Percentiles rank a stretch among this genome's conserved stretches.
Evolutionary conservation across 2,113 vertebrate species (phyloP).

Genomic region (Taxidea taxus): DNA sequence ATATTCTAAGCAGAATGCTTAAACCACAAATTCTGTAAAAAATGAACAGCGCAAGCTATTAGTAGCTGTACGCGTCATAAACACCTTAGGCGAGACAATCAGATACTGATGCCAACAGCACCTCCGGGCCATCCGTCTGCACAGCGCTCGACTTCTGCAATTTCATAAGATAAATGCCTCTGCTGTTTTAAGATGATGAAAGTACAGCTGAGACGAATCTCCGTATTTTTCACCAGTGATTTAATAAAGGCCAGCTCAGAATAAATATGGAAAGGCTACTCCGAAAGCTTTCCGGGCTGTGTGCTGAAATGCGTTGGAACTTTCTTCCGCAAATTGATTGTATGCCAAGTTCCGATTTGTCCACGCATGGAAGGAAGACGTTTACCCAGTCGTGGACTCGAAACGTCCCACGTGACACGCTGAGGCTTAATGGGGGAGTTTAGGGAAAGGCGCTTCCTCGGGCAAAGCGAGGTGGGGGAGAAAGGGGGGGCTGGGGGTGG

Average conservation of each 20-base stretch:
- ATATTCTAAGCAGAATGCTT: conserved; percentile 82
- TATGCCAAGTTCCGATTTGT: conserved; percentile 74
- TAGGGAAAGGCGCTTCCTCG: conserved; percentile 36
- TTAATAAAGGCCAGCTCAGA: conserved; percentile 86
- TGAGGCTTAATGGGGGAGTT: conserved; percentile 41
- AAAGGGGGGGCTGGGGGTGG: neutral
- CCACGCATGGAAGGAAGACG: conserved; percentile 72
- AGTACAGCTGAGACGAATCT: conserved; percentile 84
- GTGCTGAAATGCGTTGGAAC: conserved; percentile 76
- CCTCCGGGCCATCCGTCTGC: conserved; percentile 82
- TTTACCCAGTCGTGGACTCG: conserved; percentile 74
- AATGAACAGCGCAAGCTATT: conserved; percentile 84
- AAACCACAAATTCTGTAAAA: conserved; percentile 85
- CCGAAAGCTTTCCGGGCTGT: conserved; percentile 70
- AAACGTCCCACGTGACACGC: conserved; percentile 60
- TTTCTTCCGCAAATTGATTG: conserved; percentile 80
- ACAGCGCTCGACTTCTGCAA: conserved; percentile 77
- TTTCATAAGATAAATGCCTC: conserved; percentile 84
- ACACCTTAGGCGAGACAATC: conserved; percentile 84
- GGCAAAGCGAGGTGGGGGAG: too few relatives aligned
- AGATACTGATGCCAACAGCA: conserved; percentile 79
- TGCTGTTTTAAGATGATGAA: conserved; percentile 83
- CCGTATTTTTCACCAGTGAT: conserved; percentile 84
- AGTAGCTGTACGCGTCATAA: conserved; percentile 81
- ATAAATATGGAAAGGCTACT: conserved; percentile 85